Base-by-base conservation (phyloP, 2,113 vertebrate genomes). In the Microcebus ravelobensis region DNA sequence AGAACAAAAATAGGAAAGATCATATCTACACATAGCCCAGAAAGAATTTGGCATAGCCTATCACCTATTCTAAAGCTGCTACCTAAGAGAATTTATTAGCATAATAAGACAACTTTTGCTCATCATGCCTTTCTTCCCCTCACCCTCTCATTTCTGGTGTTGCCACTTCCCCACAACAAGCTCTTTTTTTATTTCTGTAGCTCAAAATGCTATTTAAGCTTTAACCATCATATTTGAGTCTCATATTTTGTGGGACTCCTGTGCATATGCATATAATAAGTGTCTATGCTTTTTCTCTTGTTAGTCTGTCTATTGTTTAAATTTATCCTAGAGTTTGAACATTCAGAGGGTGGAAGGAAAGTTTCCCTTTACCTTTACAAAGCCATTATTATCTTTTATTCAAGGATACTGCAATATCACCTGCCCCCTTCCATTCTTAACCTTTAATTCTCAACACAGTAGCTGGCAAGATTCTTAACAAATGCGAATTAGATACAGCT, bases 361-460 rank as follows among this genome's bases (percentile, higher is more conserved):
- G 42, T 76, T 74, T 74, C 27, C 42, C 39, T 74, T 45, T 39
- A 45, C 39, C 25, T 42, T 23, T 45, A 74, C 3, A 48, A 76
- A 76, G 27, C 23, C 18, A 61, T 18, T 42, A 14, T 83, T 5
- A 74, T 31, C 6, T 57, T 50, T 87, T 91, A 67, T 73, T 48
- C 39, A 55, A 82, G 23, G 9, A 80, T 86, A 67, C 20, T 29
- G 2, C 15, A 65, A 83, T 5, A 70, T 0, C 31, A 92, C 52
- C 17, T 74, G 25, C 50, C 50, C 10, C 39, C 8, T 95, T 90
- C 27, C 5, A 70, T 57, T 39, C 25, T 83, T 90, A 85, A 50
- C 21, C 29, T 36, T 80, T 92, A 94, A 90, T 91, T 94, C 67
- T 87, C 91, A 88, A 21, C 31, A 80, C 9, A 59, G 57, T 17